Base-by-base conservation (phyloP, 23 tunicate species). In the Trididemnum miniatum region DNA sequence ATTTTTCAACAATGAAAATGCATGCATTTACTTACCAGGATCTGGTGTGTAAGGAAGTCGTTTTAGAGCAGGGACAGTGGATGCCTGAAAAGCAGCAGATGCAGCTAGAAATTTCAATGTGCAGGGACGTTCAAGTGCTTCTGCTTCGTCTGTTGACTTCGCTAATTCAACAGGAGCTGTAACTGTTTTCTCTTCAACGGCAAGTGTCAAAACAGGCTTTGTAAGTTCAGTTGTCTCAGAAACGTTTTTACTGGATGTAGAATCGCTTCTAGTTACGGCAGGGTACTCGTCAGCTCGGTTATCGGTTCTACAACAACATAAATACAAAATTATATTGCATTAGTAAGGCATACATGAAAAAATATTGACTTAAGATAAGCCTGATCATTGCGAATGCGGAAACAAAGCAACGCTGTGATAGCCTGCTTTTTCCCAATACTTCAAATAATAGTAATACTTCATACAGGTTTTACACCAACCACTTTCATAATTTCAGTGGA, bases 41-140 rank as follows among this genome's bases (percentile, higher is more conserved):
- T 85, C 89, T 0, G 89, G 89, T 0, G 89, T 85, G 69, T 85
- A 85, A 0, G 89, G 89, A 0, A 77, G 35, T 40, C 89, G 35
- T 80, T 85, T 77, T 34, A 85, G 34, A 64, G 89, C 89, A 1
- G 82, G 82, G 4, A 85, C 83, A 0, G 89, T 85, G 26, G 89
- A 76, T 5, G 65, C n/a, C 66, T 85, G 89, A 66, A 77, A 85
- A 22, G 83, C 89, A 33, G 65, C 89, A n/a, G 89, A 85, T 9
- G 89, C 89, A n/a, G 89, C 89, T 20, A 85, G 76, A 65, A 85
- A 85, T 35, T 77, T 65, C 1, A 85, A 67, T 0, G 89, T 85
- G 51, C 65, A 65, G 23, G 89, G 89, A 20, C 83, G 66, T 66
- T 85, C 83, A 23, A 20, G 12, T 9, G 12, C 31, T 39, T 74